Evolutionary conservation across 2,113 vertebrate species (phyloP).

Genomic region (Natator depressus): DNA sequence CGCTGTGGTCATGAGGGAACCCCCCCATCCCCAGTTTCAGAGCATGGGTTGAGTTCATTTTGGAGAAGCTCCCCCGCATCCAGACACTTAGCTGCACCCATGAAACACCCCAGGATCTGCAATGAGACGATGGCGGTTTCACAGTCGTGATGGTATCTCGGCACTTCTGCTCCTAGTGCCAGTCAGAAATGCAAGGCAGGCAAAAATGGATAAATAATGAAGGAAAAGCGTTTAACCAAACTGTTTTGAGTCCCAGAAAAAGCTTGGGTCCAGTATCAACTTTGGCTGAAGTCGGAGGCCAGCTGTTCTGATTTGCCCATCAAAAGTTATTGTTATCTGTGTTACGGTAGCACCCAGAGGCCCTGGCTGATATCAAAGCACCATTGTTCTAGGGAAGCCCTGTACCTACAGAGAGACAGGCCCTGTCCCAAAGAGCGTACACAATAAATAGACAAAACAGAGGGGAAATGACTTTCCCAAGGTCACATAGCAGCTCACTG

Average conservation of each 20-base stretch:
- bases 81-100: background rate
- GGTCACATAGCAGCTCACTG: background rate
- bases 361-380: background rate
- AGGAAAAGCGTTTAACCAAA: background rate
- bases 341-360: background rate
- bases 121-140: accelerated
- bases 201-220: background rate
- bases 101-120: background rate
- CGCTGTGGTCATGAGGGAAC: background rate
- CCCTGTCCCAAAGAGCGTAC: background rate
- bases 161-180: background rate
- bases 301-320: background rate
- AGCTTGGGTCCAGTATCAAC: background rate
- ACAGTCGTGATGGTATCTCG: background rate
- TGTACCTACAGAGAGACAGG: background rate
- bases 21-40: background rate
- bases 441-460: background rate
- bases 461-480: background rate
- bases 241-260: too few relatives aligned
- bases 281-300: too few relatives aligned
- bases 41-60: background rate
- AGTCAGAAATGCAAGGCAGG: background rate
- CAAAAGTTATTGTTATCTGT: background rate
- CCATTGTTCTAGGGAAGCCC: background rate
- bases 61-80: background rate